Base-by-base conservation (phyloP, 2,888 invertebrate genomes). In the Tipula vernalis region DNA sequence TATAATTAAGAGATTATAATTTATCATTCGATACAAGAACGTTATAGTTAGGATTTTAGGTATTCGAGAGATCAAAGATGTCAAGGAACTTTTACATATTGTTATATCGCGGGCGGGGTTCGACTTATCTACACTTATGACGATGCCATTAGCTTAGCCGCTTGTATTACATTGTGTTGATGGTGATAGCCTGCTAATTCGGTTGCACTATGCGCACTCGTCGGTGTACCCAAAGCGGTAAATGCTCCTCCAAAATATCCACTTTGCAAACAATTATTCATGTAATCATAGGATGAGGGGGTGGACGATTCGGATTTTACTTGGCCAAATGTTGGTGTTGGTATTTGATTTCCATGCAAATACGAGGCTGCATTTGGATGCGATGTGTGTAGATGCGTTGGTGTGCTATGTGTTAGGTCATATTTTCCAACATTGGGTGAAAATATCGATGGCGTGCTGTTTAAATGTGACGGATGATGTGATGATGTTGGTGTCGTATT, bases 81-180 rank as follows among this genome's bases (percentile, higher is more conserved):
- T 71, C 71, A 71, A 71, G 71, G 71, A 71, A 71, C 71, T 71
- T 71, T 71, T 39, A 71, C 12, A 28, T 28, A 28, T 71, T 28
- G 5, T 15, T 51, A 51, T 28, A 71, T 28, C 28, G 71, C 10
- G 2, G 71, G 71, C 10, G 10, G 44, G 1, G 28, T 28, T 18
- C 10, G 28, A 12, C 71, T 71, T 71, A 28, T 71, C 28, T 28
- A 12, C 2, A 28, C 28, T 93, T 95, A 96, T 91, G 96, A 96
- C 87, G 96, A 96, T 12, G 96, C 96, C 94, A 96, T 95, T 88
- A 96, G 92, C 91, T 96, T 96, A 87, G 96, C 96, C 87, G 96
- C 95, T 88, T 96, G 96, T 71, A 96, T 96, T 88, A 96, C 96
- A 92, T 96, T 96, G 90, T 96, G 96, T 90, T 96, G 96, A 91